Evolutionary conservation across 53 echinoderm and acorn worm species (phyloP).

Genomic region (Mesocentrotus franciscanus): DNA sequence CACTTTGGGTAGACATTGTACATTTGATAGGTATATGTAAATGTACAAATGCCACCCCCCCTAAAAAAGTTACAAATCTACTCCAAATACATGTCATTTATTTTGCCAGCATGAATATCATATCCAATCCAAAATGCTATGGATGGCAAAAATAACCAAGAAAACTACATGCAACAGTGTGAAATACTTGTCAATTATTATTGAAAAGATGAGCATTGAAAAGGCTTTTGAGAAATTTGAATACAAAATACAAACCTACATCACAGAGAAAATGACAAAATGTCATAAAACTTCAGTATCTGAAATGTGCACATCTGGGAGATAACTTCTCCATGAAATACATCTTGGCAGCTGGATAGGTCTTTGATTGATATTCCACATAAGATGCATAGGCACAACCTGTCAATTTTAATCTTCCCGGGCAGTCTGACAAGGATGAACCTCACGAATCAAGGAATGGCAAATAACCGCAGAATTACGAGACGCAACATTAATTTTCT

Average conservation of each 20-base stretch:
- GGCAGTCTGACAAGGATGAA: neutral
- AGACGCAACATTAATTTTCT: slow-evolving; percentile 39
- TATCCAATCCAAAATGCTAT: no score
- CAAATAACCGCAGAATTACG: slow-evolving; percentile 16
- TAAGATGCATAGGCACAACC: neutral
- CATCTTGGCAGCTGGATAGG: neutral
- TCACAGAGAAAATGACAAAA: neutral
- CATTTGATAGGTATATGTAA: no score
- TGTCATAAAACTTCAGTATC: neutral
- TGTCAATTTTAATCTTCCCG: neutral
- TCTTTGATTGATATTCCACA: neutral
- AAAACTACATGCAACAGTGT: no score
- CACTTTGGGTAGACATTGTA: neutral
- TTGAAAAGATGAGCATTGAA: no score
- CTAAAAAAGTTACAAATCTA: neutral
- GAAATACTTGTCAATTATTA: no score
- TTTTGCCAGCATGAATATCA: no score
- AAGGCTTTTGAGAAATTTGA: no score
- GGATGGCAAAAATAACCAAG: no score
- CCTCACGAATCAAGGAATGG: neutral
- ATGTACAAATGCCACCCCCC: no score
- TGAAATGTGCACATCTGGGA: neutral
- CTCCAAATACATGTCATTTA: neutral
- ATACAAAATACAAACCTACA: no score
- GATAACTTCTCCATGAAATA: slow-evolving; percentile 1